These are phyloP conservation scores for Zootoca vivipara DNA, from an alignment of 2,113 vertebrate species.

Conservation along the genomic window DNA sequence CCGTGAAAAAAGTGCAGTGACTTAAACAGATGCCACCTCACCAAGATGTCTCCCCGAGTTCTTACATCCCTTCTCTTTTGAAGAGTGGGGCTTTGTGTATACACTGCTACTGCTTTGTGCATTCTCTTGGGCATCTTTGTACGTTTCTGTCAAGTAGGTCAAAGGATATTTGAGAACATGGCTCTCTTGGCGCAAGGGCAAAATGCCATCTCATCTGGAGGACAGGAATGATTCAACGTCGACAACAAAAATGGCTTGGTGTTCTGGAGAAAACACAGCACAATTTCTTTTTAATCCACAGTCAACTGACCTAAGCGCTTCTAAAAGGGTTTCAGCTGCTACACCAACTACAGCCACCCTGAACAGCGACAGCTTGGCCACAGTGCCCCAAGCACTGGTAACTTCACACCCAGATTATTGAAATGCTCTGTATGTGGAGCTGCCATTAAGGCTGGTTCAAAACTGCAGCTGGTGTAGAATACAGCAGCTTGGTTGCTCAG, in stretches of 20 bases:
- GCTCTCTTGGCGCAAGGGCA: not conserved
- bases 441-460: no score
- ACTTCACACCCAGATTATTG: no score
- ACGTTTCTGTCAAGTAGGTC: not conserved
- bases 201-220: not conserved
- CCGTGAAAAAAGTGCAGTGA: no score
- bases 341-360: no score
- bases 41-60: no score
- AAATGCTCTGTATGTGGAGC: no score
- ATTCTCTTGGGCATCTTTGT: not conserved
- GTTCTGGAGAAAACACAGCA: not conserved
- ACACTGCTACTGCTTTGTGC: not conserved
- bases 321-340: not conserved
- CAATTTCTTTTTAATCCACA: slow-evolving; percentile 13
- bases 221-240: not conserved
- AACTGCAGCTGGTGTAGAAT: no score
- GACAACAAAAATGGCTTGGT: not conserved
- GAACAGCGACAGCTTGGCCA: no score
- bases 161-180: not conserved
- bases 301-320: slow-evolving; percentile 24
- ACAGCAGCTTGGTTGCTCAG: no score
- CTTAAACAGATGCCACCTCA: no score
- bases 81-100: not conserved
- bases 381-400: no score
- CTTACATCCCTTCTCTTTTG: no score